Conservation (phyloP, 2,113 vertebrate genomes). For the Chlamydotis undulata region DNA sequence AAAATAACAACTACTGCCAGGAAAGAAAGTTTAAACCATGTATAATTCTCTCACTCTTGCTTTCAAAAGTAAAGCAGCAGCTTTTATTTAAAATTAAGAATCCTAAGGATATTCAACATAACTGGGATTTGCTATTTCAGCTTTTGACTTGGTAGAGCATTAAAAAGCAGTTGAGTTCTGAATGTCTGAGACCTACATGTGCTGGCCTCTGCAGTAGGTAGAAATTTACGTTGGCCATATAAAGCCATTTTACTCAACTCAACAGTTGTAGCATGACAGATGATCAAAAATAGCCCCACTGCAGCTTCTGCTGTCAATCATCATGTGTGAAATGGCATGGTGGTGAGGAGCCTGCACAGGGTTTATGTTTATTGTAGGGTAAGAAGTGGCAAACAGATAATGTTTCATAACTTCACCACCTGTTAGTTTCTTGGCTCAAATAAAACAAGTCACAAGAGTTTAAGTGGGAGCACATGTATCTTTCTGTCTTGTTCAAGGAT, state of each 20-base stretch:
- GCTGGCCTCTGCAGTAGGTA: conserved; percentile 79
- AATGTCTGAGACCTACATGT: conserved; percentile 56
- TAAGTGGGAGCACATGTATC: conserved; percentile 44
- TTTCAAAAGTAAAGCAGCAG: background rate
- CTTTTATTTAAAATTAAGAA: background rate
- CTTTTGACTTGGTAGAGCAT: conserved; percentile 35
- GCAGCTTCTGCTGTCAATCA: conserved; percentile 94
- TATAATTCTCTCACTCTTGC: background rate
- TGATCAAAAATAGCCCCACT: conserved; percentile 90
- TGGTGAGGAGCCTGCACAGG: conserved; percentile 60
- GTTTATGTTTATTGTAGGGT: conserved; percentile 61
- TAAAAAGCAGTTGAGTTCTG: conserved; percentile 43
- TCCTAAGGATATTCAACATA: background rate
- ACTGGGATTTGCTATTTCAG: conserved; percentile 29
- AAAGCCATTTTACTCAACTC: conserved; percentile 81
- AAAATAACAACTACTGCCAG: background rate
- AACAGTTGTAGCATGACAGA: conserved; percentile 86
- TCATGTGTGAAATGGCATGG: conserved; percentile 72
- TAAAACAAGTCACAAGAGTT: conserved; percentile 56
- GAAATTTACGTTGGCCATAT: conserved; percentile 84
- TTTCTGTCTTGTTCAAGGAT: conserved; percentile 50
- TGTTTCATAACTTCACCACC: conserved; percentile 75
- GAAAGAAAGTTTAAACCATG: background rate
- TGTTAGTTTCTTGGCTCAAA: conserved; percentile 74
- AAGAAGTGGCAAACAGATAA: conserved; percentile 66